Evolutionary conservation across 2,888 invertebrate species (phyloP), one percentile per base, ranked within the genome.

Genomic region (Dexiosoma caninum): DNA sequence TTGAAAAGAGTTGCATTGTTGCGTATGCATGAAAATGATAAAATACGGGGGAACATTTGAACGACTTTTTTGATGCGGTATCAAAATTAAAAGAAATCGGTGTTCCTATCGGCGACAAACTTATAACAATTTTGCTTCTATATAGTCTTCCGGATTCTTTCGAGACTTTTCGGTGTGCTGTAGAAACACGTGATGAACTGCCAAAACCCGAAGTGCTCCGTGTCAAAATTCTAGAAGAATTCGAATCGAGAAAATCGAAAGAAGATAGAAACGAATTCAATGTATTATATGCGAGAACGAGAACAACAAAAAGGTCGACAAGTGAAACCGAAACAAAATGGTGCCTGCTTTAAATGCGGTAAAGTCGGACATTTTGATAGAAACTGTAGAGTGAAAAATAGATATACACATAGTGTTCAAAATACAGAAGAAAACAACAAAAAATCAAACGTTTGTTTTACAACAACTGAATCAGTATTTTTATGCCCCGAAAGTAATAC

Each of bases 1-100:
- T 74, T 90, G 12, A 90, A 90, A 60, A 83, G 86, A 40, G 78
- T 90, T 3, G 85, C 85, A 3, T 67, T 88, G 5, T 85, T 85
- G 8, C 85, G 85, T 35, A 89, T 90, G 88, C 44, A 66, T 14
- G 86, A 88, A 16, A 85, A 83, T 1, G 83, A 72, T 2, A 87
- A 89, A 66, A 84, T 89, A 2, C 83, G 86, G 14, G 86, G 14
- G 85, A 86, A 10, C 89, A 89, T 79, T 55, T 89, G 3, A 83
- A 83, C 35, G 84, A 83, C 88, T 89, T 71, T 87, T 89, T 67
- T 6, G 87, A 88, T 19, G 82, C 85, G 2, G 86, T 89, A 9
- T 86, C 86, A 49, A 88, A 87, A 77, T 64, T 89, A 9, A 83
- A 81, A 32, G 87, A 88, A 12, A 87, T 87, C 83, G 85, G 84